Base-by-base conservation (phyloP, 2,888 invertebrate species). In the Gymnoscelis rufifasciata region DNA sequence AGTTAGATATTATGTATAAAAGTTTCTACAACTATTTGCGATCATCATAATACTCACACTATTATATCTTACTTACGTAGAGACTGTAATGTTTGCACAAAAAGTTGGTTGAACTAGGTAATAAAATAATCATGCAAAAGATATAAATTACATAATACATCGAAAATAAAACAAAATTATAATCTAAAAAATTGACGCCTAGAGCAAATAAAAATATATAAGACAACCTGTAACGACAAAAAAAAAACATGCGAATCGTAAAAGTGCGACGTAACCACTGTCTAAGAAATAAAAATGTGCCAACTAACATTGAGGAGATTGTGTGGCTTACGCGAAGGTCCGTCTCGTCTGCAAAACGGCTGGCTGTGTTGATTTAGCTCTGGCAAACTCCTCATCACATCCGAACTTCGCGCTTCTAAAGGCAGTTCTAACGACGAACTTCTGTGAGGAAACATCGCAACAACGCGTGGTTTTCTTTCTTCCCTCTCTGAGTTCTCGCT, bases 401-500 rank as follows among this genome's bases (percentile, higher is more conserved):
- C 29, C 57, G 42, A 19, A 28, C 30, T 8, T 14, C 26, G 13
- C 15, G 47, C 52, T 7, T 61, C 49, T 12, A 64, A 35, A 39
- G 53, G 38, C 5, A 50, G 36, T 13, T 49, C 49, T 37, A 49
- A 23, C 2, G 62, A 62, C 2, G 54, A 47, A 10, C 56, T 57
- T 39, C 59, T 58, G 28, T 55, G 64, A 0, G 63, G 60, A 10
- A 65, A 50, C 57, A 64, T 57, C 6, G 59, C 70, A 7, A 68
- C 62, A 2, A 66, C 65, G 11, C 66, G 57, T n/a, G 74, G 71
- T 19, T 65, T 41, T 2, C 40, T 50, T 15, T 51, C 49, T 6
- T 49, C 38, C 43, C 78, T 70, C 30, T 84, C 87, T 47, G 56
- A 51, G 37, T 70, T 71, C 3, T 50, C 68, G 41, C 66, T 73